Conservation (phyloP, 2,113 vertebrate genomes). For the Donacobius atricapilla region DNA sequence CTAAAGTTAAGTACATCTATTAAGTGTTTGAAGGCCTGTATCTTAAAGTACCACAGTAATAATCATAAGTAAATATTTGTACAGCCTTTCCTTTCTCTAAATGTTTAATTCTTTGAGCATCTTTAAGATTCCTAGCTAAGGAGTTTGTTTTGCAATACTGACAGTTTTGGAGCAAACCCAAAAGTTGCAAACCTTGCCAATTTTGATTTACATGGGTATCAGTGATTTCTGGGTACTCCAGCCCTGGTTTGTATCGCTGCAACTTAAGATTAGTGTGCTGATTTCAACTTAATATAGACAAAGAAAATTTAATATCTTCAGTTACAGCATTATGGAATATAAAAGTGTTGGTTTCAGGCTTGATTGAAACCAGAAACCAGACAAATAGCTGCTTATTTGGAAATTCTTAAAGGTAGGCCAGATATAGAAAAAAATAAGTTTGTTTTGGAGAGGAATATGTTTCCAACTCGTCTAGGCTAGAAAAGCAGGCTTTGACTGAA, state of each 20-base stretch:
- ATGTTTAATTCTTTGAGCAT: constrained; percentile 57
- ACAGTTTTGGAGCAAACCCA: constrained; percentile 8
- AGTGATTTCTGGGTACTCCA: neutral
- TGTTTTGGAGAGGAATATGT: constrained; percentile 1
- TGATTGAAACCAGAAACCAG: constrained; percentile 19
- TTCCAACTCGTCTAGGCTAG: neutral
- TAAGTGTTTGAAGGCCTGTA: constrained; percentile 28
- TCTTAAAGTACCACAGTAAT: constrained; percentile 54
- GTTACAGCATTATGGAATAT: neutral
- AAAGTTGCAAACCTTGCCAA: neutral
- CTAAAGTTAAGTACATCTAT: constrained; percentile 19
- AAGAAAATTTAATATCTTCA: neutral
- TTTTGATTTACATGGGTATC: neutral
- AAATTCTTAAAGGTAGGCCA: constrained; percentile 8
- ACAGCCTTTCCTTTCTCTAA: constrained; percentile 56
- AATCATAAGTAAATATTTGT: constrained; percentile 69
- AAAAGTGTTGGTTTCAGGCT: neutral
- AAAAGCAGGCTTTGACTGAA: neutral
- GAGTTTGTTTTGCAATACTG: constrained; percentile 28
- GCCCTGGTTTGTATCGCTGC: neutral
- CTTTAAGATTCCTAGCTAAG: constrained; percentile 59
- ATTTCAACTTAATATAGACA: neutral
- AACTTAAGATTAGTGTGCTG: neutral
- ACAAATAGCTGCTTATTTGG: constrained; percentile 22
- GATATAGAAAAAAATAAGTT: neutral